A percentile compares a stretch with the other conserved stretches of the same genome.
phyloP scores from a whole-genome alignment of 2,113 vertebrate species.

The Ptychochromis oligacanthus region DNA sequence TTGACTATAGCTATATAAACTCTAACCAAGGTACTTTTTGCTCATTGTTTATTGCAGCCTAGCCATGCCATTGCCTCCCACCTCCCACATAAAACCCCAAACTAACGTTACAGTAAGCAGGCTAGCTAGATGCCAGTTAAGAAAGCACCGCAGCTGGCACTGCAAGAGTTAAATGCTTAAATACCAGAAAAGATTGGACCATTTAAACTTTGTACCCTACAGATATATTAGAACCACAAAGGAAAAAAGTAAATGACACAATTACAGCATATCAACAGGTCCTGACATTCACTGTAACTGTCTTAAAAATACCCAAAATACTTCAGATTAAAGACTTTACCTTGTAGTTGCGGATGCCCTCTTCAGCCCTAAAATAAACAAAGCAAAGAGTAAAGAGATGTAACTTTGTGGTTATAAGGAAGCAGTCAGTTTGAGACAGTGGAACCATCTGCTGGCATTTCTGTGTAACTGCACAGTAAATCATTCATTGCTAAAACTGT shows the following conservation, averaged over 20 bases:
- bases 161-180: background rate
- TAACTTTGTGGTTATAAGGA: background rate
- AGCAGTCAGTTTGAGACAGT: background rate
- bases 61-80: background rate
- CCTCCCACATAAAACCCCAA: background rate
- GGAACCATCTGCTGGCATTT: conserved; percentile 1
- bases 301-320: background rate
- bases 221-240: background rate
- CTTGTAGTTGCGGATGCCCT: conserved; percentile 79
- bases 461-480: background rate
- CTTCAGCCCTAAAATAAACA: conserved; percentile 79
- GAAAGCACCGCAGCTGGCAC: background rate
- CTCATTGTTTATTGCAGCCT: background rate
- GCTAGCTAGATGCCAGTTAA: background rate
- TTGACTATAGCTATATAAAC: too few relatives aligned
- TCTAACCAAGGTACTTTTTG: background rate
- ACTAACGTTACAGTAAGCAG: background rate
- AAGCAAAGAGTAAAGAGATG: background rate
- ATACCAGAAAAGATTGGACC: background rate
- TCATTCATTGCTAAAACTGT: background rate
- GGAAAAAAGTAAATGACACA: background rate
- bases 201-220: background rate
- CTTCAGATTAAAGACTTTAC: conserved; percentile 53
- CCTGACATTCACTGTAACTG: background rate
- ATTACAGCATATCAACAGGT: background rate